phyloP scores from a whole-genome alignment of 1,140 invertebrate genomes.

The Chironomus striatipennis region DNA sequence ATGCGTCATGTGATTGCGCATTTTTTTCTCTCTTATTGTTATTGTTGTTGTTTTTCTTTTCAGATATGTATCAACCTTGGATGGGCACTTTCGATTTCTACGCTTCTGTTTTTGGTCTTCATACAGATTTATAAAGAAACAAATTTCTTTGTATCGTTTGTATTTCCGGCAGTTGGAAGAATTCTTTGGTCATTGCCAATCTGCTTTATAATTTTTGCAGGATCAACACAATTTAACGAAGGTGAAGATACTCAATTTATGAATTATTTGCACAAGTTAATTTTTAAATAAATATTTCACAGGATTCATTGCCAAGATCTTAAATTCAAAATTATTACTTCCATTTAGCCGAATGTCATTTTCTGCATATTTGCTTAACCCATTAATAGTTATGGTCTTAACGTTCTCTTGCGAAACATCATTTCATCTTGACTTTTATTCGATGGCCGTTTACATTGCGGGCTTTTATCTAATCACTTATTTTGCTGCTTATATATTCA shows the following conservation, averaged over 20 bases:
- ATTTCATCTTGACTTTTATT: neutral
- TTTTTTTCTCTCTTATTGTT: no score
- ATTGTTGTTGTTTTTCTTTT: neutral
- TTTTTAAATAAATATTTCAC: neutral
- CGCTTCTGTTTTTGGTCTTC: neutral
- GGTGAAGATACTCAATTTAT: neutral
- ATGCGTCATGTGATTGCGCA: neutral
- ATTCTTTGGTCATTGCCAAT: neutral
- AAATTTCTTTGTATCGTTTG: neutral
- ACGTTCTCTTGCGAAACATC: neutral
- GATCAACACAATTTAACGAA: neutral
- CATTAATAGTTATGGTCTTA: neutral
- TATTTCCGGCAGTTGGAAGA: constrained; percentile 6
- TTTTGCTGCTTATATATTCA: neutral
- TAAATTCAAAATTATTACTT: neutral
- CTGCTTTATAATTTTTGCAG: constrained; percentile 4
- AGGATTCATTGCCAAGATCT: neutral
- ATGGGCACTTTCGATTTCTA: neutral
- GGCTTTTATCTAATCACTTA: neutral
- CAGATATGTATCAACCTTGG: neutral
- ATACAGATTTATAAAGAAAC: neutral
- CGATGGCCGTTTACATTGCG: neutral
- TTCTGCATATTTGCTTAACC: constrained; percentile 15
- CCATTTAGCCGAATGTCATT: constrained; percentile 14
- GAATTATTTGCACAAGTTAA: neutral